Base-by-base conservation (phyloP, 2,797 vertebrate species). In the Threskiornis aethiopicus region DNA sequence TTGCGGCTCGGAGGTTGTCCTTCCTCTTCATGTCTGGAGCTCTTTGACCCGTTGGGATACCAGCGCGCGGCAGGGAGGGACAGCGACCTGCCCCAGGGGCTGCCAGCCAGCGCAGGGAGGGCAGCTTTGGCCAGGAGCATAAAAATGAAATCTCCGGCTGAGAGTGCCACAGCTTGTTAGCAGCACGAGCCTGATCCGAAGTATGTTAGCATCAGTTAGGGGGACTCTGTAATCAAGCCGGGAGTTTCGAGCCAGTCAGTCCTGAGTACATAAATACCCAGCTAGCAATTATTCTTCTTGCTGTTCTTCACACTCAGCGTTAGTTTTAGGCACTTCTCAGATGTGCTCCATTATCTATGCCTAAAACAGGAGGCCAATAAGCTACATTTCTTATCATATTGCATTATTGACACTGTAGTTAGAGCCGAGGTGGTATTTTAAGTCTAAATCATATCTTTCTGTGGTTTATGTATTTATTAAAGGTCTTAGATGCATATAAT, bases 391-490 rank as follows among this genome's bases (percentile, higher is more conserved):
- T 88, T 88, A 81, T 39, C 58, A 25, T n/a, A 13, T 17, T 88
- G 62, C 73, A 42, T 85, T 96, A 86, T 49, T 91, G 90, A 88
- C 84, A n/a, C 55, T 55, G 16, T 66, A 49, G 66, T 79, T 83
- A 93, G 52, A 80, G 70, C 55, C 7, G 9, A 69, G 69, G 58
- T 81, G 65, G 54, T 70, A 58, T 84, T 93, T 89, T 69, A 67
- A 89, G 49, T 66, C 72, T 66, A 89, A 92, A 84, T 83, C 31
- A 25, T 81, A n/a, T 58, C 28, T 80, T 51, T 80, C 65, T 52
- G 28, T 84, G 31, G 49, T 71, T 91, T 79, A 75, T 15, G 5
- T 87, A 85, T 94, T 93, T 94, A 91, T 89, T 86, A 88, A 91
- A 89, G 81, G 61, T 37, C 64, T 80, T 49, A 26, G 64, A 39